phyloP scores from a whole-genome alignment of 1,140 invertebrate species.

The Bursaphelenchus mucronatus region DNA sequence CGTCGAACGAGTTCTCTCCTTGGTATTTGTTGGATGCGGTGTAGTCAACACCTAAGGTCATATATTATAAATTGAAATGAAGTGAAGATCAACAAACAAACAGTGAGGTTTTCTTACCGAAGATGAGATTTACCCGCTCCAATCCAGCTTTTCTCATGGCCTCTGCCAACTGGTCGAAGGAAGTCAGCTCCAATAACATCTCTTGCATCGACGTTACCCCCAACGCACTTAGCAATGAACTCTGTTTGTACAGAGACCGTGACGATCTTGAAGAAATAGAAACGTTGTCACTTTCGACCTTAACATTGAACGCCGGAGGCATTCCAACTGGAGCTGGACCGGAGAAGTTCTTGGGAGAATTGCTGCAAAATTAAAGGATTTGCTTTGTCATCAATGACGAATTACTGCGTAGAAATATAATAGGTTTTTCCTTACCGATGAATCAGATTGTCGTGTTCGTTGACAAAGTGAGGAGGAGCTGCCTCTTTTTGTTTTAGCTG shows the following conservation, averaged over 20 bases:
- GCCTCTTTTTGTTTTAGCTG: no score
- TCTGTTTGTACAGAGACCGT: slow-evolving; percentile 44
- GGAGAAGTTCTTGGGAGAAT: no score
- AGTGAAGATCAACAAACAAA: neutral
- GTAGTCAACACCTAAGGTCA: slow-evolving; percentile 64
- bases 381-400: no score
- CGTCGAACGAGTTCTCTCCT: slow-evolving; percentile 64
- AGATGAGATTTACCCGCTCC: slow-evolving; percentile 56
- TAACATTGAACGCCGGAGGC: no score
- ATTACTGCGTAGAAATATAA: no score
- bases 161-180: slow-evolving; percentile 48
- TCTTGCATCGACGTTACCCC: slow-evolving; percentile 58
- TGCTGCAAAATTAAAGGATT: no score
- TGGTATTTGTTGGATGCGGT: slow-evolving; percentile 67
- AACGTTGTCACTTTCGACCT: no score
- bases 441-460: no score
- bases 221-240: slow-evolving; percentile 34
- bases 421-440: no score
- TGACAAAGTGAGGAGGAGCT: no score
- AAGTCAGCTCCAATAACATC: slow-evolving; percentile 51
- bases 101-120: slow-evolving; percentile 30
- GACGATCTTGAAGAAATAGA: slow-evolving; percentile 3
- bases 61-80: neutral
- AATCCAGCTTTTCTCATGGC: slow-evolving; percentile 59
- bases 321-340: no score